These are phyloP conservation scores for Cardinalis cardinalis DNA, from an alignment of 2,113 vertebrate genomes.

Conservation along the genomic window DNA sequence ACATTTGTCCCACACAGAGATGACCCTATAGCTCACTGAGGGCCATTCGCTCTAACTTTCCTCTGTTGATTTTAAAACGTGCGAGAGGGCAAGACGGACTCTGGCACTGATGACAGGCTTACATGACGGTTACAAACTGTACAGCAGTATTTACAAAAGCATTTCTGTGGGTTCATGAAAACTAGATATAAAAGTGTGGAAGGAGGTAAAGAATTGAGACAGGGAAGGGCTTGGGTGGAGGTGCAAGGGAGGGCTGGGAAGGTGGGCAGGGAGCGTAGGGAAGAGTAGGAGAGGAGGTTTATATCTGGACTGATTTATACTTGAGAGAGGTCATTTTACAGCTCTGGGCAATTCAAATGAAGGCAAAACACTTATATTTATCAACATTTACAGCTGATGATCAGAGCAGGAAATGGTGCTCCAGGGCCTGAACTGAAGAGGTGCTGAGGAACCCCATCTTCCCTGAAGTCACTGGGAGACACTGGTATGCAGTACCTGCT, in stretches of 20 bases:
- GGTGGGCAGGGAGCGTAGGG: neutral
- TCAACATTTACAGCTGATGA: slow-evolving; percentile 62
- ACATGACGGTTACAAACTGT: slow-evolving; percentile 94
- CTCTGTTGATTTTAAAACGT: slow-evolving; percentile 85
- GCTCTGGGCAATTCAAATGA: slow-evolving; percentile 53
- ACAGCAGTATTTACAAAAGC: slow-evolving; percentile 81
- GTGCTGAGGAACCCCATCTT: slow-evolving; percentile 37
- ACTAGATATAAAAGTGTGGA: slow-evolving; percentile 65
- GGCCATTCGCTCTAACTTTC: slow-evolving; percentile 60
- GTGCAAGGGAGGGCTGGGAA: neutral
- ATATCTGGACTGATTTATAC: slow-evolving; percentile 20
- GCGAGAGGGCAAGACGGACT: slow-evolving; percentile 91
- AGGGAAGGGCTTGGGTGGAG: neutral
- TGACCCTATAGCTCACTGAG: slow-evolving; percentile 72
- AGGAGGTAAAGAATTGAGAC: slow-evolving; percentile 29
- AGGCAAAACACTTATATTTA: slow-evolving; percentile 60
- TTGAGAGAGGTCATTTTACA: slow-evolving; percentile 48
- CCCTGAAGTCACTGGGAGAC: slow-evolving; percentile 32
- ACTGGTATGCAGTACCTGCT: neutral
- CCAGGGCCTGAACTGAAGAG: slow-evolving; percentile 38
- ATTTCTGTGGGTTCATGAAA: slow-evolving; percentile 72
- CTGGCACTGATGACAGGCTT: slow-evolving; percentile 89
- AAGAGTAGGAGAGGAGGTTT: slow-evolving; percentile 33
- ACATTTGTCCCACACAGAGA: slow-evolving; percentile 87
- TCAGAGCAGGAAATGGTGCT: slow-evolving; percentile 45